Conservation (phyloP, 2,888 invertebrate species). For the Nomada hirtipes region DNA sequence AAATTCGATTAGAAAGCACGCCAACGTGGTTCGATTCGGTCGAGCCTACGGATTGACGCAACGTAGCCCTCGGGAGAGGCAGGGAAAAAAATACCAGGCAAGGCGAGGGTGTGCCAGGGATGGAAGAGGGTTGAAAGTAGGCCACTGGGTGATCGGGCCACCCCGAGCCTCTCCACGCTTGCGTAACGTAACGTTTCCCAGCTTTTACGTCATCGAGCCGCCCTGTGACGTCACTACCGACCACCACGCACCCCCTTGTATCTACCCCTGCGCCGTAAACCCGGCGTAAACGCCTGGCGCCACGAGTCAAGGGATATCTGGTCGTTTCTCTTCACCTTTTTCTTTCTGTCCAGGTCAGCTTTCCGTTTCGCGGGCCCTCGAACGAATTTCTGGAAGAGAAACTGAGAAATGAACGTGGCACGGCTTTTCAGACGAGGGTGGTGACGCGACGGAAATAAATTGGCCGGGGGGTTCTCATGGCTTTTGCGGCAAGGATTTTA, state of each 20-base stretch:
- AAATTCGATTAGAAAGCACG: constrained; percentile 30
- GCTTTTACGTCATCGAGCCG: constrained; percentile 80
- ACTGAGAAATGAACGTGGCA: constrained; percentile 10
- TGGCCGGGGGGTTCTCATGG: not conserved
- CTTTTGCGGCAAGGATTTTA: not conserved
- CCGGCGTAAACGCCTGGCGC: constrained; percentile 52
- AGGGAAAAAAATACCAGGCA: constrained; percentile 37
- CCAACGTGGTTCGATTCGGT: constrained; percentile 24
- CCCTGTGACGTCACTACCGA: constrained; percentile 77
- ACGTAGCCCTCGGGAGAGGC: constrained; percentile 43
- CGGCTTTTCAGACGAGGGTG: not conserved
- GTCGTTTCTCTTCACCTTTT: not conserved
- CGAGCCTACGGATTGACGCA: constrained; percentile 49
- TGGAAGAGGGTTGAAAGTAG: constrained; percentile 66
- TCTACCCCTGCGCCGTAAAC: constrained; percentile 15
- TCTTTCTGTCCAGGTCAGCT: not conserved
- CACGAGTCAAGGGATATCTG: constrained; percentile 36
- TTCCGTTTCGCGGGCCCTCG: not conserved
- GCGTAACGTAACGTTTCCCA: constrained; percentile 79
- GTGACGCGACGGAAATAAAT: not conserved
- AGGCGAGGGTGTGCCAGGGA: constrained; percentile 27
- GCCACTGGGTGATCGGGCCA: constrained; percentile 81
- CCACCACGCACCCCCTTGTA: constrained; percentile 39
- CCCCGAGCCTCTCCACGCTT: constrained; percentile 72
- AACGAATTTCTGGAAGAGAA: not conserved